Evolutionary conservation across 1,140 invertebrate species (phyloP), one percentile per base, ranked within the genome.

Genomic region (Apis cerana): DNA sequence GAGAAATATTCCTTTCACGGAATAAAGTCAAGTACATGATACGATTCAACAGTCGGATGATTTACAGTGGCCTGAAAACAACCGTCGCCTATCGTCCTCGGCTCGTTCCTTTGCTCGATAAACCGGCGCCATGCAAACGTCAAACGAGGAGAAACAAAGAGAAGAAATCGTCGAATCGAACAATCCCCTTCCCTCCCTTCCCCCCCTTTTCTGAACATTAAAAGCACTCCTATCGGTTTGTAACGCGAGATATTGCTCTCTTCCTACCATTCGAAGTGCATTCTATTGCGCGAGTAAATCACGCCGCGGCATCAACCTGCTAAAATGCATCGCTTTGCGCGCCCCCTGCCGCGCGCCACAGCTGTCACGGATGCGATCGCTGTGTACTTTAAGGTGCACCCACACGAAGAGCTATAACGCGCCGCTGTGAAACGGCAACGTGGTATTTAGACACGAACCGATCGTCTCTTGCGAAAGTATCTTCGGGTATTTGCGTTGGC

Each of bases 401-500:
- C 75, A 87, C 83, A 85, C 85, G 56, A 48, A 0, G n/a, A 2
- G n/a, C 50, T 10, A 10, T 23, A 7, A 12, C 8, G 23, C 61
- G n/a, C 8, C 48, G 54, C 67, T 52, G 54, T 83, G 54, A 62
- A 86, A 72, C 78, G 78, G 23, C 76, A 76, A 62, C 80, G 82
- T 78, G 78, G 67, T 83, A 89, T 89, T 86, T 88, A 87, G 76
- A 89, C 80, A 79, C 82, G 74, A 81, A 78, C 88, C 76, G 88
- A 88, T 90, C 86, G 82, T 59, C 86, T 79, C 33, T 88, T 85
- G 88, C 87, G 89, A 91, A 91, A 91, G 85, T 83, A 52, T 83
- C 82, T 68, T 85, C 56, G 83, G 85, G 81, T 91, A 91, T 91
- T 91, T 91, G 91, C 90, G 91, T 91, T 87, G 91, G 91, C 91